phyloP scores from a whole-genome alignment of 1,140 invertebrate genomes.

The Scaptomyza graminum region DNA sequence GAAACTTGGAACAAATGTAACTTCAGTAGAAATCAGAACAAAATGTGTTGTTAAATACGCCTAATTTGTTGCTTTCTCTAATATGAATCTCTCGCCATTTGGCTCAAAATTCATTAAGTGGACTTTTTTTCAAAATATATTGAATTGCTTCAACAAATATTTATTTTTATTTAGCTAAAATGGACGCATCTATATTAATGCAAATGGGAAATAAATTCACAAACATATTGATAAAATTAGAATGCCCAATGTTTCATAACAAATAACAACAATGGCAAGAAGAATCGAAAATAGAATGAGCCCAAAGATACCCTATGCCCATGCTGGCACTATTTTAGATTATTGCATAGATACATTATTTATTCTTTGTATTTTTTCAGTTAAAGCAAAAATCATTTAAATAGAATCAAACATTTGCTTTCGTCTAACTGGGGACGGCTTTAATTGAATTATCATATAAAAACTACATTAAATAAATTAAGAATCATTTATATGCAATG shows the following conservation, averaged over 20 bases:
- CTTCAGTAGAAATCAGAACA: too few relatives aligned
- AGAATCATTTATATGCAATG: background rate
- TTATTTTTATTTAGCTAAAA: constrained; percentile 14
- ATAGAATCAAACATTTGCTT: too few relatives aligned
- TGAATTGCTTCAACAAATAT: constrained; percentile 4
- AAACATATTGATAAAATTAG: constrained; percentile 40
- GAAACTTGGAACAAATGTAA: too few relatives aligned
- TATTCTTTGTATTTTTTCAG: too few relatives aligned
- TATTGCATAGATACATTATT: too few relatives aligned
- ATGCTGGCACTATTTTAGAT: too few relatives aligned
- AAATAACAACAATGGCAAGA: constrained; percentile 28
- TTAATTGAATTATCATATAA: constrained; percentile 1
- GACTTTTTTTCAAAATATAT: constrained; percentile 2
- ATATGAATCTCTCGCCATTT: background rate
- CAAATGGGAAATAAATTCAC: constrained; percentile 29
- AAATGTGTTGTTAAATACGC: too few relatives aligned
- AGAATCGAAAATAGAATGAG: background rate
- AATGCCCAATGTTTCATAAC: constrained; percentile 32
- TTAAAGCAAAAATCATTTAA: background rate
- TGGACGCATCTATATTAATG: constrained; percentile 27
- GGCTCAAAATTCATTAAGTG: too few relatives aligned
- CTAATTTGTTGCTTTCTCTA: background rate
- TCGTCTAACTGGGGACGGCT: background rate
- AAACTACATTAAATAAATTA: background rate
- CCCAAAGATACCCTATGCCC: background rate